Percentiles rank a stretch among this genome's conserved stretches.
Evolutionary conservation across 2,888 invertebrate species (phyloP).

Genomic region (Latrodectus hesperus): DNA sequence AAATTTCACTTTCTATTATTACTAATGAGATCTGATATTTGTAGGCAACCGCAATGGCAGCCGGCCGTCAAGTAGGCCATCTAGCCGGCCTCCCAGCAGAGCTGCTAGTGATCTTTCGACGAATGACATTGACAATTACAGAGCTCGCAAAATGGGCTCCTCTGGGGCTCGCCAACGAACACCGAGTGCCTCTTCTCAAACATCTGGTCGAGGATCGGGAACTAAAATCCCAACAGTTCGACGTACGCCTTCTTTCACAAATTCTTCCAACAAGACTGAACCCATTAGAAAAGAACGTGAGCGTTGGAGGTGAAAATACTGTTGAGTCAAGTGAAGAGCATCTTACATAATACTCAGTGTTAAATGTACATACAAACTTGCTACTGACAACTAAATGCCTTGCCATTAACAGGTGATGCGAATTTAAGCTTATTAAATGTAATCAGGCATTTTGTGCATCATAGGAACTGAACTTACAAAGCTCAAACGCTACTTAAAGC

Average conservation of each 20-base stretch:
- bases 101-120: constrained; percentile 93
- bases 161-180: constrained; percentile 54
- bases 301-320: constrained; percentile 50
- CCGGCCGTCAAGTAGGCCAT: constrained; percentile 79
- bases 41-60: constrained; percentile 66
- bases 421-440: not conserved
- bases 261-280: constrained; percentile 29
- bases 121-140: constrained; percentile 77
- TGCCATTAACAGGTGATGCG: not conserved
- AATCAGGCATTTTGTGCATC: not conserved
- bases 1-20: not conserved
- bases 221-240: constrained; percentile 64
- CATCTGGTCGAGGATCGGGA: constrained; percentile 60
- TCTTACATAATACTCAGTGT: not conserved
- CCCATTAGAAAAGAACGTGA: constrained; percentile 37
- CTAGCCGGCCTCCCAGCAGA: constrained; percentile 90
- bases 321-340: not conserved
- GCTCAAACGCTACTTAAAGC: not conserved
- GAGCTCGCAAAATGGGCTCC: constrained; percentile 61
- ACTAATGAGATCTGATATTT: not conserved
- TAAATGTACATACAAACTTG: not conserved
- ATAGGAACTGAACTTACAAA: not conserved
- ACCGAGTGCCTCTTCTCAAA: constrained; percentile 55
- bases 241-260: constrained; percentile 56
- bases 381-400: not conserved